phyloP scores from a whole-genome alignment of 1,140 invertebrate genomes.

The Eupristina koningsbergeri region DNA sequence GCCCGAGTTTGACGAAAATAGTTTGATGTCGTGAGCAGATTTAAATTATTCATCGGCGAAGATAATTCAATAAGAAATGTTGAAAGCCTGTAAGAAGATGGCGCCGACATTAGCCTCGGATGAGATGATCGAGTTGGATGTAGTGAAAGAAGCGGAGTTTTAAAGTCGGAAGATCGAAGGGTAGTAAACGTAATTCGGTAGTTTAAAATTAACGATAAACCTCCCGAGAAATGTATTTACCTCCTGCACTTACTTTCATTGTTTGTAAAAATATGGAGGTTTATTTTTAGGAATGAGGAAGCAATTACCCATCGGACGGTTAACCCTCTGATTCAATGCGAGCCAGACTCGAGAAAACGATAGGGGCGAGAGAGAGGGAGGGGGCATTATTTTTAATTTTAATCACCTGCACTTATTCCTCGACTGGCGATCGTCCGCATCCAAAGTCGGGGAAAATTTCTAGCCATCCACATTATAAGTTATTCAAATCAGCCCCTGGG shows the following conservation, averaged over 20 bases:
- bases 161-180: background rate
- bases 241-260: background rate
- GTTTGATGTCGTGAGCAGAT: slow-evolving; percentile 55
- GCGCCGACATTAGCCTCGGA: background rate
- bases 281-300: background rate
- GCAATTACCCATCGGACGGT: background rate
- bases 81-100: background rate
- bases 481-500: background rate
- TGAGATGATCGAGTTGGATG: background rate
- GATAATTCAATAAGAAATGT: slow-evolving; percentile 56
- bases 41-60: slow-evolving; percentile 59
- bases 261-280: no score
- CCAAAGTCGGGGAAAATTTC: background rate
- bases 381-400: no score
- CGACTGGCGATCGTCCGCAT: background rate
- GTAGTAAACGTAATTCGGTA: background rate
- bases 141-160: background rate
- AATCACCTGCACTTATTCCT: no score
- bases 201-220: background rate
- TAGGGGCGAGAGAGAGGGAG: no score
- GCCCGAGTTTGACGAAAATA: slow-evolving; percentile 53
- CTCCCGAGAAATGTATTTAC: background rate
- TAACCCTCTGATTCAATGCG: no score
- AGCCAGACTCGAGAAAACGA: no score
- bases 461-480: slow-evolving; percentile 10